A percentile compares a stretch with the other conserved stretches of the same genome.
These are phyloP conservation scores for Urosaurus nigricauda DNA, from an alignment of 2,797 vertebrate genomes.

Conservation along the genomic window DNA sequence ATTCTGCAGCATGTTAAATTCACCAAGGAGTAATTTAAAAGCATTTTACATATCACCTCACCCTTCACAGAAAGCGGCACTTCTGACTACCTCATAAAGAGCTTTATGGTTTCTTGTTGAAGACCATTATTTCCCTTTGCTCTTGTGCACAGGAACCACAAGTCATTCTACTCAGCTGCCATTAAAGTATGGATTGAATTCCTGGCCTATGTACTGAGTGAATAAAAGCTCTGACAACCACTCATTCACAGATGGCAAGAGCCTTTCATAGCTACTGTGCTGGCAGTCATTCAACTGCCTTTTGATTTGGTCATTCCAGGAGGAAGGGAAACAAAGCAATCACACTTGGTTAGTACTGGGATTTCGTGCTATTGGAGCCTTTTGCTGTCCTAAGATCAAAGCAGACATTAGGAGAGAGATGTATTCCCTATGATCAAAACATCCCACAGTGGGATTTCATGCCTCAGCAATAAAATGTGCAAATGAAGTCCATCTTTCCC, in stretches of 20 bases:
- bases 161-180: constrained; percentile 54
- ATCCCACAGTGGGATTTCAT: no score
- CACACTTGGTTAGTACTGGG: constrained; percentile 50
- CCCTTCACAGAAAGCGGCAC: constrained; percentile 56
- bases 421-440: no score
- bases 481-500: no score
- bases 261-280: constrained; percentile 63
- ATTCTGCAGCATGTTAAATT: constrained; percentile 43
- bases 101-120: constrained; percentile 59
- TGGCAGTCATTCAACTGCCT: constrained; percentile 66
- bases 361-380: constrained; percentile 33
- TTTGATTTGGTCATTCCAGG: constrained; percentile 64
- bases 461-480: no score
- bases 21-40: constrained; percentile 60
- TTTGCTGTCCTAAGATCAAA: constrained; percentile 48
- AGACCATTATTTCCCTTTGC: constrained; percentile 60
- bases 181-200: constrained; percentile 47
- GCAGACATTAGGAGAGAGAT: no score
- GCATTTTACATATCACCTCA: constrained; percentile 42
- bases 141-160: constrained; percentile 44
- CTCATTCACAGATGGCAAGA: constrained; percentile 56
- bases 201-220: constrained; percentile 2
- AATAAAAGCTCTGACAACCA: constrained; percentile 61
- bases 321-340: constrained; percentile 64
- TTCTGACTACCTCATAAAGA: constrained; percentile 62